Conservation (phyloP, 1,140 invertebrate genomes). For the Pseudachorutes palmiensis region DNA sequence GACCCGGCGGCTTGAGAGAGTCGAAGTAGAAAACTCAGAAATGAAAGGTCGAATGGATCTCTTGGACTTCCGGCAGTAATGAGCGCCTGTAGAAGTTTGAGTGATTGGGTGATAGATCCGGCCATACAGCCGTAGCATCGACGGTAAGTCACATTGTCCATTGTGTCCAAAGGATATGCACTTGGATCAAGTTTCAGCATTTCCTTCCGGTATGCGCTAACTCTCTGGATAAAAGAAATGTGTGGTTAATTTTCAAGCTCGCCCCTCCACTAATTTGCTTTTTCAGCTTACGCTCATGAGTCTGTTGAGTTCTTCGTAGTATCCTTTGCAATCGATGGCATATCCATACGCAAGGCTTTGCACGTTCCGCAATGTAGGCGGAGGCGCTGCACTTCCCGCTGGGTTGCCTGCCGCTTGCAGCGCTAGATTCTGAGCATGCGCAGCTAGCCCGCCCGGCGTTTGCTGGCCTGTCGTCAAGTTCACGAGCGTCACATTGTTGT, state of each 20-base stretch:
- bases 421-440: background rate
- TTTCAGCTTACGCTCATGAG: slow-evolving; percentile 54
- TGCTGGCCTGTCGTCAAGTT: background rate
- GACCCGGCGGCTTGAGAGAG: slow-evolving; percentile 36
- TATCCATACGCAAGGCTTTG: slow-evolving; percentile 84
- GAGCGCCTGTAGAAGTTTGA: slow-evolving; percentile 83
- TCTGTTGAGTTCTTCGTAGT: slow-evolving; percentile 92
- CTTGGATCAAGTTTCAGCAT: slow-evolving; percentile 37
- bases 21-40: slow-evolving; percentile 35
- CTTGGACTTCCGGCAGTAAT: slow-evolving; percentile 51
- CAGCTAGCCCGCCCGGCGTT: background rate
- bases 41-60: slow-evolving; percentile 34
- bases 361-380: slow-evolving; percentile 46
- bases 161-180: slow-evolving; percentile 34
- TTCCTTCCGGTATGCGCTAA: slow-evolving; percentile 35
- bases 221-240: slow-evolving; percentile 27
- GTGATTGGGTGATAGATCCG: slow-evolving; percentile 60
- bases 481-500: slow-evolving; percentile 24
- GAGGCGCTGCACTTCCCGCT: background rate
- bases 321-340: slow-evolving; percentile 85
- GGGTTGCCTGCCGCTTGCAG: background rate
- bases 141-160: slow-evolving; percentile 36
- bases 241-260: too few relatives aligned
- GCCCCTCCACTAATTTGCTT: background rate
- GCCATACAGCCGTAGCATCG: slow-evolving; percentile 70